Base-by-base conservation (phyloP, 1,140 invertebrate genomes). In the Xylocopa sonorina region DNA sequence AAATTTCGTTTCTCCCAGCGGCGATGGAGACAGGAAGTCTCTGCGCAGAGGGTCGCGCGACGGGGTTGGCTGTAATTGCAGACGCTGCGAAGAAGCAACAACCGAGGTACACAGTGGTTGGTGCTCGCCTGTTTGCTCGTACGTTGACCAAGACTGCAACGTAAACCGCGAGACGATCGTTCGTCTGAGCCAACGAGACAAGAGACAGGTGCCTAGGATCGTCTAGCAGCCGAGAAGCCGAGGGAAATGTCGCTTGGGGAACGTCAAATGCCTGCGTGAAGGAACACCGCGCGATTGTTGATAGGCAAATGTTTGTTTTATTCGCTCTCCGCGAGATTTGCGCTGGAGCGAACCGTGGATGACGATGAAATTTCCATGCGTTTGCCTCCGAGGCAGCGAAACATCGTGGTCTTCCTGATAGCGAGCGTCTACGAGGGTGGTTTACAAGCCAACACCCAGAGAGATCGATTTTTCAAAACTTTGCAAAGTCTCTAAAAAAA, bases 1-100 rank as follows among this genome's bases (percentile, higher is more conserved):
- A 29, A 18, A 51, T 53, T 18, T 34, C 27, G 32, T n/a, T 10
- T 9, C n/a, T 12, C 14, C 32, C 0, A 6, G 38, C 6, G 5
- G 9, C n/a, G 9, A n/a, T n/a, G n/a, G n/a, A n/a, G 32, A 34
- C 32, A 41, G 21, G 58, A 24, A 4, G 12, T 1, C 4, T 18
- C 18, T 18, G 29, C 18, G 3, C 6, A n/a, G 43, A 53, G 58
- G 53, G 46, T 68, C 60, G 64, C 50, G 9, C 43, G 50, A 27
- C 21, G 27, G 43, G 55, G 51, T 69, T 55, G 43, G 50, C 34
- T 83, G 77, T 74, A 83, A 84, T 84, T 72, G n/a, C 16, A 27
- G 12, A 21, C 48, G 38, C 80, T 82, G 41, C 50, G 34, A 74
- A 48, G 64, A 29, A 79, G 69, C 48, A 66, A 78, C 29, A 48